Percentiles rank a stretch among this genome's conserved stretches.
Conservation (phyloP, 2,888 invertebrate species). For the Allophyes oxyacanthae region DNA sequence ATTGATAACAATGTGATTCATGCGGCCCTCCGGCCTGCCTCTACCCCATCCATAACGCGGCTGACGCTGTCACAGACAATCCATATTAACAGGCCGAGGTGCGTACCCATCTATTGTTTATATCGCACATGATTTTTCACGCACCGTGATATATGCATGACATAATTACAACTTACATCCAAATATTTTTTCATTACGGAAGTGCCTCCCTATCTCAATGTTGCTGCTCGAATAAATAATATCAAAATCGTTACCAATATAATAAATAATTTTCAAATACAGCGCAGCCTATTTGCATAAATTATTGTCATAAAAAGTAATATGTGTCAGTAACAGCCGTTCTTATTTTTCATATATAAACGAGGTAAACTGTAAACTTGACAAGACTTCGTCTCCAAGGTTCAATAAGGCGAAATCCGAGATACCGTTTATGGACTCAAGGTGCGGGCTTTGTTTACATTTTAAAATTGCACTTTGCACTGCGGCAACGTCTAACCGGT, state of each 20-base stretch:
- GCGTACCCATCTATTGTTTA: constrained; percentile 52
- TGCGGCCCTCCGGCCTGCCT: constrained; percentile 62
- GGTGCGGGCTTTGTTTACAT: constrained; percentile 87
- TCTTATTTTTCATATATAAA: constrained; percentile 67
- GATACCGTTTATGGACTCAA: constrained; percentile 83
- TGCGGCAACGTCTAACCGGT: constrained; percentile 77
- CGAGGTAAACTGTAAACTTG: constrained; percentile 70
- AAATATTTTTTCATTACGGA: constrained; percentile 46
- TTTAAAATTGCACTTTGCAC: constrained; percentile 89
- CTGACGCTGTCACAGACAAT: constrained; percentile 73
- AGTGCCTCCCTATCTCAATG: constrained; percentile 8
- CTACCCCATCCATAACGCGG: constrained; percentile 75
- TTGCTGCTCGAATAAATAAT: constrained; percentile 40
- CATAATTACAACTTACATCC: constrained; percentile 47
- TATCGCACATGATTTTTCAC: constrained; percentile 55
- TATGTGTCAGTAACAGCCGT: constrained; percentile 54
- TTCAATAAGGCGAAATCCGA: constrained; percentile 84
- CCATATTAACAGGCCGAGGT: constrained; percentile 68
- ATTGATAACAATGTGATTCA: constrained; percentile 81
- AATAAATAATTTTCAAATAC: constrained; percentile 54
- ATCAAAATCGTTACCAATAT: constrained; percentile 39
- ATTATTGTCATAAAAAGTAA: constrained; percentile 53
- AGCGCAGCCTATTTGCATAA: constrained; percentile 49
- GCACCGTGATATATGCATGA: constrained; percentile 49
- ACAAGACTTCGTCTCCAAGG: constrained; percentile 73